A percentile compares a stretch with the other conserved stretches of the same genome.
Conservation (phyloP, 2,888 invertebrate species). For the Caradrina clavipalpis region DNA sequence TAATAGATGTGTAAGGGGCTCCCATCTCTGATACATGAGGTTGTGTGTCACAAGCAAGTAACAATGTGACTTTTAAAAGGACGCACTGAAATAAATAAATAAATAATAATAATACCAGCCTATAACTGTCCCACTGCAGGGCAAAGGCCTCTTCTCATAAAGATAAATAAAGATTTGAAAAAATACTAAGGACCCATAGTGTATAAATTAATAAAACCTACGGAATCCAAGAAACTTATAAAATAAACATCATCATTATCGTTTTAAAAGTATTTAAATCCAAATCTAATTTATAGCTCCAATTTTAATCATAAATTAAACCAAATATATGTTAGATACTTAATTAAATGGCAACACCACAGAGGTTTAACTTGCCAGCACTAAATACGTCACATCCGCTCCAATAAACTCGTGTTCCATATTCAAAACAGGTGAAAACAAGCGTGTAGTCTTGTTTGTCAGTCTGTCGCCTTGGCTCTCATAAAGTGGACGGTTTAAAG, state of each 20-base stretch:
- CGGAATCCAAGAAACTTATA: slow-evolving; percentile 9
- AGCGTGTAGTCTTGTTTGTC: slow-evolving; percentile 51
- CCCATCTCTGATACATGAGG: too few species aligned
- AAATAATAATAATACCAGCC: too few species aligned
- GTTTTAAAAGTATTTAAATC: neutral
- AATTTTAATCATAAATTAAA: slow-evolving; percentile 42
- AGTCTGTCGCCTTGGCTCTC: slow-evolving; percentile 43
- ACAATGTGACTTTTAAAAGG: too few species aligned
- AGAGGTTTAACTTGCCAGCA: slow-evolving; percentile 33
- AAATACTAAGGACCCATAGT: too few species aligned
- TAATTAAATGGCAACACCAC: slow-evolving; percentile 38
- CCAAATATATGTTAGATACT: slow-evolving; percentile 39
- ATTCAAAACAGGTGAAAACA: slow-evolving; percentile 53
- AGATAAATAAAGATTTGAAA: too few species aligned
- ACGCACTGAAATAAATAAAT: too few species aligned
- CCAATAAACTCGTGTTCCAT: slow-evolving; percentile 49
- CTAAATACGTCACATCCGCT: slow-evolving; percentile 52
- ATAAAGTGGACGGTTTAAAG: slow-evolving; percentile 55
- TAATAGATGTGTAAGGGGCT: too few species aligned
- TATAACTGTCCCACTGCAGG: too few species aligned
- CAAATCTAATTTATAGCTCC: slow-evolving; percentile 40
- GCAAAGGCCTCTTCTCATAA: too few species aligned
- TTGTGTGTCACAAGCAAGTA: too few species aligned
- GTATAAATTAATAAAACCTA: neutral
- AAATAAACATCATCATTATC: neutral